phyloP scores from a whole-genome alignment of 2,888 invertebrate genomes.

The Deilephila porcellus region DNA sequence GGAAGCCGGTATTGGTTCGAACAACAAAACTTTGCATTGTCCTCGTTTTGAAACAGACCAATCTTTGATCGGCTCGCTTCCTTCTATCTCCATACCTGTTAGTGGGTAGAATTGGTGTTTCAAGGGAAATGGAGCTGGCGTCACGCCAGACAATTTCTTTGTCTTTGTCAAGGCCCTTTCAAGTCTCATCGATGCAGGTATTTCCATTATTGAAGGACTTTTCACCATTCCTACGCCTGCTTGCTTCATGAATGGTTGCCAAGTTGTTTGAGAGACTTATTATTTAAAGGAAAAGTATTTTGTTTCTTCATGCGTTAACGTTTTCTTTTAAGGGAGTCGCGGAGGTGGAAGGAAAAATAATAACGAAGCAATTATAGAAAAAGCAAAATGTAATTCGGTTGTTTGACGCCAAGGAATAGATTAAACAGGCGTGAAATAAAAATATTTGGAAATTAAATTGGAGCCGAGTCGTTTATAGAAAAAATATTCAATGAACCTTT shows the following conservation, averaged over 20 bases:
- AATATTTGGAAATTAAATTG: conserved; percentile 25
- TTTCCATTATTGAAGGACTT: conserved; percentile 67
- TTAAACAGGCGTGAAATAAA: conserved; percentile 19
- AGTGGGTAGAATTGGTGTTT: conserved; percentile 43
- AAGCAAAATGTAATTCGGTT: conserved; percentile 4
- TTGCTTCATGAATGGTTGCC: conserved; percentile 27
- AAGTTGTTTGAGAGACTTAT: conserved; percentile 21
- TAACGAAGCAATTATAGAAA: conserved; percentile 16
- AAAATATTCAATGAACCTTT: not conserved
- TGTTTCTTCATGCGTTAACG: conserved; percentile 14
- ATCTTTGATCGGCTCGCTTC: conserved; percentile 74
- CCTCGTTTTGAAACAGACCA: conserved; percentile 69
- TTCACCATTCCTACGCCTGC: conserved; percentile 42
- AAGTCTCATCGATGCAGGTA: conserved; percentile 70
- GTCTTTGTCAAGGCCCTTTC: conserved; percentile 69
- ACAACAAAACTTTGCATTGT: conserved; percentile 71
- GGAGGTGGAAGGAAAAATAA: conserved; percentile 4
- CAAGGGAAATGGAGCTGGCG: conserved; percentile 56
- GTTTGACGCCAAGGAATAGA: conserved; percentile 20
- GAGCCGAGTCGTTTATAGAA: not conserved
- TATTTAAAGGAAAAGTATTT: conserved; percentile 3
- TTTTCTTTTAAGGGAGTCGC: not conserved
- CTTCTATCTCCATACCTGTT: conserved; percentile 59
- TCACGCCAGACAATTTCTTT: conserved; percentile 74
- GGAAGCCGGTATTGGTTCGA: conserved; percentile 65